Conservation (phyloP, 1,140 invertebrate genomes). For the Triops cancriformis region DNA sequence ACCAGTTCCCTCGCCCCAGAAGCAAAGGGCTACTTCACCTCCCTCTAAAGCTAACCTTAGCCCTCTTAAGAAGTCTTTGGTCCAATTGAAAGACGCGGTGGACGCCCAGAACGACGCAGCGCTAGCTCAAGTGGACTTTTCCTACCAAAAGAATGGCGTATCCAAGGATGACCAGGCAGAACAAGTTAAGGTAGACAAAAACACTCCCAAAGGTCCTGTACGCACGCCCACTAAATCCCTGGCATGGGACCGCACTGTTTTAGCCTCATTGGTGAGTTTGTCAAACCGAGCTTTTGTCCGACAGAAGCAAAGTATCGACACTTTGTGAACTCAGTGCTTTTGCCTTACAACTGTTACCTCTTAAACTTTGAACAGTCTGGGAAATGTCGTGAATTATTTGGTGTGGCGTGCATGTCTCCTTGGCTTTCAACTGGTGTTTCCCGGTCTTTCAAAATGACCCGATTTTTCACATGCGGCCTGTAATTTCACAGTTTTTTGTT, state of each 20-base stretch:
- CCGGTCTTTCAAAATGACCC: neutral
- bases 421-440: slow-evolving; percentile 14
- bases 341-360: neutral
- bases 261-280: slow-evolving; percentile 21
- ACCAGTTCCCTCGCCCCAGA: neutral
- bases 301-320: neutral
- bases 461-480: neutral
- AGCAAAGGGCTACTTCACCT: neutral
- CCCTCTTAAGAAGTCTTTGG: neutral
- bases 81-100: neutral
- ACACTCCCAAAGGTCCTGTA: neutral
- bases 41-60: neutral
- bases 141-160: neutral
- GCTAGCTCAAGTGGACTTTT: neutral
- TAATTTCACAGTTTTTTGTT: neutral
- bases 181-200: neutral
- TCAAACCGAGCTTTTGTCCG: neutral
- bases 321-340: neutral
- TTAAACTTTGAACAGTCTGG: neutral
- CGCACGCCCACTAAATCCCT: slow-evolving; percentile 18
- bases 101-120: slow-evolving; percentile 11
- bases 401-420: slow-evolving; percentile 11
- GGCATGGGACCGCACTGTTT: slow-evolving; percentile 22
- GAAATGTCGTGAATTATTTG: neutral
- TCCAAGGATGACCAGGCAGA: neutral